Evolutionary conservation across 64 coral and sea anemone species (phyloP).

Genomic region (Pachyseris speciosa): DNA sequence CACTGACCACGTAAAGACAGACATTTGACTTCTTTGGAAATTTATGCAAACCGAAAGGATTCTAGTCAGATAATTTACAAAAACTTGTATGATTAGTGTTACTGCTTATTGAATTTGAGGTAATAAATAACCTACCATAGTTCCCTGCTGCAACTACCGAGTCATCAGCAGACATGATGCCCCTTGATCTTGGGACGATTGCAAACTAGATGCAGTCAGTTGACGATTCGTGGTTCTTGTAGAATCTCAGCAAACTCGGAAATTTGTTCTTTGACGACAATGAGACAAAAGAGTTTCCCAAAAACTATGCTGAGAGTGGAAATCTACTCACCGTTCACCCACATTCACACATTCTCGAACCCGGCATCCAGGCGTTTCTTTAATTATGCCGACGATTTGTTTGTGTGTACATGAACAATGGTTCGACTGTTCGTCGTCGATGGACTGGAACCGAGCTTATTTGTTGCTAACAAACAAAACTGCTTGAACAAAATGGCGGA

Average conservation of each 20-base stretch:
- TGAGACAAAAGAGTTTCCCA: no score
- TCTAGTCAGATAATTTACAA: not conserved
- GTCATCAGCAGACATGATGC: not conserved
- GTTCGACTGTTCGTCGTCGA: not conserved
- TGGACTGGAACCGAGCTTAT: not conserved
- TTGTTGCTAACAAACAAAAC: conserved; percentile 80
- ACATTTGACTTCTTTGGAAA: no score
- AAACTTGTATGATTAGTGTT: not conserved
- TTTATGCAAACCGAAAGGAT: no score
- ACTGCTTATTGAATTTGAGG: not conserved
- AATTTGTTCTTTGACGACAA: no score
- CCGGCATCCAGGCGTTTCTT: no score
- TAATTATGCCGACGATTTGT: not conserved
- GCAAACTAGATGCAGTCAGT: not conserved
- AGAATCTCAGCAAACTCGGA: not conserved
- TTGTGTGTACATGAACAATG: not conserved
- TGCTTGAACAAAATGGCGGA: conserved; percentile 59
- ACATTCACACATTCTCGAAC: not conserved
- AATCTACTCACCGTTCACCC: no score
- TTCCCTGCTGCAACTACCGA: not conserved
- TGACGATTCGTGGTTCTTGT: not conserved
- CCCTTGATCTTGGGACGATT: not conserved
- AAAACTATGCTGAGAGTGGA: no score
- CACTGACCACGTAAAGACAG: no score
- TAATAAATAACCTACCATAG: not conserved